These are phyloP conservation scores for Donacobius atricapilla DNA, from an alignment of 2,113 vertebrate species.

Conservation along the genomic window DNA sequence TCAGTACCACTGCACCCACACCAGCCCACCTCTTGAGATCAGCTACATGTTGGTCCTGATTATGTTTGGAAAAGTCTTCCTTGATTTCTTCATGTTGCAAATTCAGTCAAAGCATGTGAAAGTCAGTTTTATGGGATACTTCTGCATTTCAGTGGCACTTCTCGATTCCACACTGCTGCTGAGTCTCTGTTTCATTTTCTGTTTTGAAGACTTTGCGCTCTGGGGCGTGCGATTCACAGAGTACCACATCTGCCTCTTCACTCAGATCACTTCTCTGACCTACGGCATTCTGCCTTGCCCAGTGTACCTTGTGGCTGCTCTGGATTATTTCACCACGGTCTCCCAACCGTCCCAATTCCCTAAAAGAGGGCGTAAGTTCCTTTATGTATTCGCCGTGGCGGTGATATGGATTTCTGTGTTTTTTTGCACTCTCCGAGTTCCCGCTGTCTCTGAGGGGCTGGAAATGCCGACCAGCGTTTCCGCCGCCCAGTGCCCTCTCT, in stretches of 20 bases:
- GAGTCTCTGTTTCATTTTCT: constrained; percentile 60
- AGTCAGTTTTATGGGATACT: constrained; percentile 76
- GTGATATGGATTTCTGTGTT: constrained; percentile 70
- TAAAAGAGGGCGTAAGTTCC: neutral
- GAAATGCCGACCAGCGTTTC: neutral
- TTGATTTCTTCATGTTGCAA: constrained; percentile 75
- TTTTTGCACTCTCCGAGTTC: constrained; percentile 67
- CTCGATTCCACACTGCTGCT: constrained; percentile 72
- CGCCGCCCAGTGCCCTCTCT: constrained; percentile 66
- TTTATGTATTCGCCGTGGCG: constrained; percentile 38
- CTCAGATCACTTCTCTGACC: constrained; percentile 75
- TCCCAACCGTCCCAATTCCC: neutral
- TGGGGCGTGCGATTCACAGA: constrained; percentile 73
- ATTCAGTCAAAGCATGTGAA: constrained; percentile 54
- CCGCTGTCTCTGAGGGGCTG: constrained; percentile 16
- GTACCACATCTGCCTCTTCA: constrained; percentile 82
- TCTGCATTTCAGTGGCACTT: constrained; percentile 78
- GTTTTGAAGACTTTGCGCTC: constrained; percentile 64
- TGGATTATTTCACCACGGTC: constrained; percentile 76
- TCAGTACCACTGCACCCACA: neutral
- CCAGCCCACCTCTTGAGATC: constrained; percentile 16
- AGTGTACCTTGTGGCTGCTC: constrained; percentile 55
- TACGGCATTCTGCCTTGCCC: constrained; percentile 76
- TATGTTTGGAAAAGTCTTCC: constrained; percentile 75
- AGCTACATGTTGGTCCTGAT: constrained; percentile 71